Evolutionary conservation across 2,888 invertebrate genomes (phyloP).

Genomic region (Drosophila mulleri): DNA sequence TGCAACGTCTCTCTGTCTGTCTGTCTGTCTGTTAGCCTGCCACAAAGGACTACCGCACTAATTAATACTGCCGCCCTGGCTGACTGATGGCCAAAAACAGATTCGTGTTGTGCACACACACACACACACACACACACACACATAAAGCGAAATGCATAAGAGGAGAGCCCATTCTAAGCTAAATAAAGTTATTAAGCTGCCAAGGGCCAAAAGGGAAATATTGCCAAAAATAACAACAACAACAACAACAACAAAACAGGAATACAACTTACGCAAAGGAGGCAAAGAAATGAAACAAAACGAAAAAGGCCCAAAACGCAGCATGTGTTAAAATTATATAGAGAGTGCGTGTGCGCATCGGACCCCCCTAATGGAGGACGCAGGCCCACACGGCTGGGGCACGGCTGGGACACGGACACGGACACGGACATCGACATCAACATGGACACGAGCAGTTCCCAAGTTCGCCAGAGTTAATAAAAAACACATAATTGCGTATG

Average conservation of each 20-base stretch:
- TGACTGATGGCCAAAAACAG: conserved; percentile 47
- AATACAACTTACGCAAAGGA: conserved; percentile 14
- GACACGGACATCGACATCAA: conserved; percentile 26
- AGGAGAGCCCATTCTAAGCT: conserved; percentile 61
- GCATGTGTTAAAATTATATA: conserved; percentile 80
- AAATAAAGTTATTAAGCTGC: conserved; percentile 77
- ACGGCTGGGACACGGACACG: conserved; percentile 26
- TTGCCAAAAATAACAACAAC: conserved; percentile 64
- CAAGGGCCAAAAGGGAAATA: conserved; percentile 58
- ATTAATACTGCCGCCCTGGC: conserved; percentile 69
- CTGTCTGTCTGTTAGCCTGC: conserved; percentile 36
- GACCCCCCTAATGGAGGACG: conserved; percentile 76
- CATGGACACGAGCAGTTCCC: conserved; percentile 42
- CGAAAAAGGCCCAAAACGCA: conserved; percentile 67
- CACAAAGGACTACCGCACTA: conserved; percentile 79
- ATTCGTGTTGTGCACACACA: conserved; percentile 38
- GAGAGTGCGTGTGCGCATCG: conserved; percentile 75
- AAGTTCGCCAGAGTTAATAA: conserved; percentile 68
- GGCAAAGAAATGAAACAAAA: conserved; percentile 37
- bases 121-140: conserved; percentile 16
- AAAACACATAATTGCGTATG: conserved; percentile 79
- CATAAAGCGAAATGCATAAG: neutral
- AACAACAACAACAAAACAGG: neutral
- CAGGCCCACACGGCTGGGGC: conserved; percentile 56
- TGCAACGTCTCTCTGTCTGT: conserved; percentile 18